Evolutionary conservation across 2,797 vertebrate species (phyloP).

Genomic region (Fringilla coelebs): DNA sequence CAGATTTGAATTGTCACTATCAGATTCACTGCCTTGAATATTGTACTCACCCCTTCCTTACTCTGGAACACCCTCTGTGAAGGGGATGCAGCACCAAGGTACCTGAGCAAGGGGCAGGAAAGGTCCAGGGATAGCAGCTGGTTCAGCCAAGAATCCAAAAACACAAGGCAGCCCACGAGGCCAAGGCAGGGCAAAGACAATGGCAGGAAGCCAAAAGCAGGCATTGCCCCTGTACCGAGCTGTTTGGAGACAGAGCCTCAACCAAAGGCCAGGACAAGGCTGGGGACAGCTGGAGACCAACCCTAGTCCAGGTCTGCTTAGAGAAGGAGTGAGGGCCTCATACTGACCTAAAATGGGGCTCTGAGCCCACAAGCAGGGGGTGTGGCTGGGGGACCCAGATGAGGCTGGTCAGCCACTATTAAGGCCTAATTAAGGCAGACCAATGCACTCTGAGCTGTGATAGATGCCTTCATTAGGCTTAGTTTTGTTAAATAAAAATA

Average conservation of each 20-base stretch:
- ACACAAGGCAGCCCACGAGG: accelerated
- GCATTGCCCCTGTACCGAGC: accelerated
- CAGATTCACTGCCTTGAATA: neutral
- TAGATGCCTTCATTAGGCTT: neutral
- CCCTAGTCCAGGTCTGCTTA: accelerated
- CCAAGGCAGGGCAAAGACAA: accelerated
- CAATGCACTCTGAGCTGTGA: neutral
- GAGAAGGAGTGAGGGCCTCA: accelerated
- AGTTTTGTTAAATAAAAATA: neutral
- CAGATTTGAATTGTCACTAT: neutral
- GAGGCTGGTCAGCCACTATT: neutral
- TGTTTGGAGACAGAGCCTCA: accelerated
- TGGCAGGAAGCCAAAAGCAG: accelerated
- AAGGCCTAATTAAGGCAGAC: neutral
- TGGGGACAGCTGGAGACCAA: accelerated
- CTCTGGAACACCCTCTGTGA: too few relatives aligned
- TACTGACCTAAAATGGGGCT: neutral
- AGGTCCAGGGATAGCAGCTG: neutral
- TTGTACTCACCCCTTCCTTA: accelerated
- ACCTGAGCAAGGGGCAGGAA: neutral
- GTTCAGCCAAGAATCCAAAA: neutral
- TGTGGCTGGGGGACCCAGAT: neutral
- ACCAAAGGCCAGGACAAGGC: neutral
- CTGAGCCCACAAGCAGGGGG: accelerated
- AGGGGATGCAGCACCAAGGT: neutral